phyloP scores from a whole-genome alignment of 2,797 vertebrate genomes.

The Chelmon rostratus region DNA sequence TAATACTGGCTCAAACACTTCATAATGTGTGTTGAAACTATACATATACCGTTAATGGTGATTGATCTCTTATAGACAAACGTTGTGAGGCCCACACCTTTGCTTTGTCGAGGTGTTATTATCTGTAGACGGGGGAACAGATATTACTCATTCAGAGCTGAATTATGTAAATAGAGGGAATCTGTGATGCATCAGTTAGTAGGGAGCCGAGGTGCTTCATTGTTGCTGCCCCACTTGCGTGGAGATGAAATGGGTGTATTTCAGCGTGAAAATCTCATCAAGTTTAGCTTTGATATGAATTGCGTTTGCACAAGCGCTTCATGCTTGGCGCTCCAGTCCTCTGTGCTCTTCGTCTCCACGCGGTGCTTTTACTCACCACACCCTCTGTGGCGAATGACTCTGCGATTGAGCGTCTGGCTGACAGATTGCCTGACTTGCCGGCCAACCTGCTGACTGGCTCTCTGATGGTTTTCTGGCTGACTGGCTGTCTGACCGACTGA shows the following conservation, averaged over 20 bases:
- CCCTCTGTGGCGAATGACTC: slow-evolving; percentile 32
- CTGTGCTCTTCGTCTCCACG: neutral
- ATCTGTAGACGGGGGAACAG: neutral
- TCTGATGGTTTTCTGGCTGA: slow-evolving; percentile 51
- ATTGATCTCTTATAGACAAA: neutral
- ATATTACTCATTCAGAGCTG: slow-evolving; percentile 2
- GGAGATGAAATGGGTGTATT: slow-evolving; percentile 3
- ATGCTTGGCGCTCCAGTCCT: neutral
- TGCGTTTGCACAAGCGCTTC: neutral
- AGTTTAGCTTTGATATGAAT: neutral
- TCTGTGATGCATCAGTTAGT: neutral
- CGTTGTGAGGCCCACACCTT: neutral
- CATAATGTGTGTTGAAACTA: neutral
- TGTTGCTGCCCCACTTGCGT: neutral
- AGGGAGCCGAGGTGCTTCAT: neutral
- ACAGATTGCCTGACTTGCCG: slow-evolving; percentile 39
- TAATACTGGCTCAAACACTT: no score
- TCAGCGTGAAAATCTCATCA: neutral
- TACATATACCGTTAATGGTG: neutral
- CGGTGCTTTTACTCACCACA: slow-evolving; percentile 24
- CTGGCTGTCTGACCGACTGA: slow-evolving; percentile 67
- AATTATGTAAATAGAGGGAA: slow-evolving; percentile 1
- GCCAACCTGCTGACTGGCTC: slow-evolving; percentile 31
- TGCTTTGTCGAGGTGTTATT: neutral
- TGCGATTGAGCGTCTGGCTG: slow-evolving; percentile 46